phyloP scores from a whole-genome alignment of 2,888 invertebrate species.

The Ichneumoninae sp. region DNA sequence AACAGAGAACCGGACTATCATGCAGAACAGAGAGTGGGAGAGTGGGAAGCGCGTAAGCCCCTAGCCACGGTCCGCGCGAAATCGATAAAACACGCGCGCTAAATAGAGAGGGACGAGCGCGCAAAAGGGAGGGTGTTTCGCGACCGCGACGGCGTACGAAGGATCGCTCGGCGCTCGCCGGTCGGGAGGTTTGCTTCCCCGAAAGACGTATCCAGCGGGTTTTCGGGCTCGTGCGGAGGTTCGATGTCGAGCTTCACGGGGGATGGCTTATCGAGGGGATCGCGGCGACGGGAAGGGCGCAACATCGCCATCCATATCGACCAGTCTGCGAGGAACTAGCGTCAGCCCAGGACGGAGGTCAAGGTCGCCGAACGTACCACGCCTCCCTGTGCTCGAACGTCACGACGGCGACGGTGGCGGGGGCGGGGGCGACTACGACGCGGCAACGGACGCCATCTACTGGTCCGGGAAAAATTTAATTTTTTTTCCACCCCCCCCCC shows the following conservation, averaged over 20 bases:
- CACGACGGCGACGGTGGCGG: slow-evolving; percentile 11
- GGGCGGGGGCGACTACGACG: slow-evolving; percentile 24
- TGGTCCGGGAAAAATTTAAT: slow-evolving; percentile 48
- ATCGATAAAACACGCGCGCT: slow-evolving; percentile 75
- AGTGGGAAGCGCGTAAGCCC: slow-evolving; percentile 52
- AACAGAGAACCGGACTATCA: neutral
- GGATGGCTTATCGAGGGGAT: slow-evolving; percentile 70
- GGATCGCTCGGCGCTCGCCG: slow-evolving; percentile 42
- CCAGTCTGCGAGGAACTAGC: slow-evolving; percentile 80
- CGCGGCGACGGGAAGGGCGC: slow-evolving; percentile 53
- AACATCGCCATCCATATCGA: slow-evolving; percentile 77
- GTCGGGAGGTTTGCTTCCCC: slow-evolving; percentile 1
- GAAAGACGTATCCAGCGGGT: slow-evolving; percentile 4
- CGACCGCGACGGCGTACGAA: slow-evolving; percentile 65
- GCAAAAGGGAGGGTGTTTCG: slow-evolving; percentile 44
- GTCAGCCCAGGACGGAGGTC: slow-evolving; percentile 81
- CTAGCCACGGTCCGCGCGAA: slow-evolving; percentile 68
- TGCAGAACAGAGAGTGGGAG: slow-evolving; percentile 11
- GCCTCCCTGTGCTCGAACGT: slow-evolving; percentile 63
- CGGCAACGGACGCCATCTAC: slow-evolving; percentile 54
- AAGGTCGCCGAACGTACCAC: slow-evolving; percentile 79
- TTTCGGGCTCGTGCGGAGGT: slow-evolving; percentile 42
- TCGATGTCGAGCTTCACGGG: slow-evolving; percentile 19
- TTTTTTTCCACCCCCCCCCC: neutral
- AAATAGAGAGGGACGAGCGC: slow-evolving; percentile 63